phyloP scores from a whole-genome alignment of 2,113 vertebrate species.

The Loxodonta africana region DNA sequence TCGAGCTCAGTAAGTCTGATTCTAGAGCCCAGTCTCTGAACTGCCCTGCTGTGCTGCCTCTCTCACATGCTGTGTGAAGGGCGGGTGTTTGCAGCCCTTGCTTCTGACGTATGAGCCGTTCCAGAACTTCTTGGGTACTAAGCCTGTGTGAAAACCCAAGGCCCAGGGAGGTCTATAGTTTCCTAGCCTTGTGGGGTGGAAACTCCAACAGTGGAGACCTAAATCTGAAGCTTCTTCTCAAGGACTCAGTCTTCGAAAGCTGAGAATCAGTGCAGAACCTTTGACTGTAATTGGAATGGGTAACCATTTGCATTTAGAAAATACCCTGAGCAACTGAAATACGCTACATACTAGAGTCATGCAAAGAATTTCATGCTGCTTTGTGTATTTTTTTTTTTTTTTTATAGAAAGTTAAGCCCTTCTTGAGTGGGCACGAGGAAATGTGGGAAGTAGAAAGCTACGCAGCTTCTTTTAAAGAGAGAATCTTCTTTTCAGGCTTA shows the following conservation, averaged over 20 bases:
- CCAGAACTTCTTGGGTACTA: neutral
- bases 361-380: neutral
- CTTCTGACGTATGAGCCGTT: neutral
- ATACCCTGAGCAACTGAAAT: neutral
- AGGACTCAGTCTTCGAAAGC: neutral
- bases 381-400: neutral
- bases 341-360: neutral
- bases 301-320: neutral
- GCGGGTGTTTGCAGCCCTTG: too few relatives aligned
- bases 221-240: neutral
- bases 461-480: neutral
- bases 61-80: neutral
- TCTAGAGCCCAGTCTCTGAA: neutral
- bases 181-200: neutral
- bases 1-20: neutral
- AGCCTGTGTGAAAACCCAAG: neutral
- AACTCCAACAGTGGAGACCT: neutral
- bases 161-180: neutral
- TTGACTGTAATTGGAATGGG: neutral
- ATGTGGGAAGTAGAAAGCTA: neutral
- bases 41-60: neutral
- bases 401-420: neutral
- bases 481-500: conserved; percentile 7
- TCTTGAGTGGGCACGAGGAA: neutral
- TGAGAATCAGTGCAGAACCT: neutral